These are phyloP conservation scores for Ctenomys sociabilis DNA, from an alignment of 2,113 vertebrate species.

Conservation along the genomic window DNA sequence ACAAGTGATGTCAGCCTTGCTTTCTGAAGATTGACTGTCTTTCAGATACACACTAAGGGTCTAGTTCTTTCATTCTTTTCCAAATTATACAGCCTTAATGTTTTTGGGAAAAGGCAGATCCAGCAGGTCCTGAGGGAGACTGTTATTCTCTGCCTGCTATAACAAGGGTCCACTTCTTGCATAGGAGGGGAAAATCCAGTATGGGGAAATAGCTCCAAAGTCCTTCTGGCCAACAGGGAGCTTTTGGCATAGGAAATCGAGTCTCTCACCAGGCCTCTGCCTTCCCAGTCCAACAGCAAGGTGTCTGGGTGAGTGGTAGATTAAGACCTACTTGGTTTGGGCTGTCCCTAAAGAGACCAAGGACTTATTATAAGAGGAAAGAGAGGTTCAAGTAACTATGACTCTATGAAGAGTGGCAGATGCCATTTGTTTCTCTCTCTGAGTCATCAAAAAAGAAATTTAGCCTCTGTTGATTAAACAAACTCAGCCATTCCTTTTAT, in stretches of 20 bases:
- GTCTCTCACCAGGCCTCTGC: not conserved
- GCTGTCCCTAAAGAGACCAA: conserved; percentile 4
- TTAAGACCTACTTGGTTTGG: not conserved
- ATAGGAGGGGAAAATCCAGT: not conserved
- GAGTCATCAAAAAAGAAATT: conserved; percentile 41
- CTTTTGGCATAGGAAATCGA: not conserved
- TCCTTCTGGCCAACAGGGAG: not conserved
- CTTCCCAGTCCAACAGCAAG: not conserved
- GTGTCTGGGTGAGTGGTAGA: not conserved
- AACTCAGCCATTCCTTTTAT: not conserved
- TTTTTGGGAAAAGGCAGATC: not conserved
- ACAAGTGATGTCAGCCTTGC: conserved; percentile 20
- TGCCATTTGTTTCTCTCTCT: conserved; percentile 10
- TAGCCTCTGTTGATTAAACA: not conserved
- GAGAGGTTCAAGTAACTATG: not conserved
- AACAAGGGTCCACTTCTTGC: conserved; percentile 51
- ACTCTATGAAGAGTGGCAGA: not conserved
- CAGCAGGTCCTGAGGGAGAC: not conserved
- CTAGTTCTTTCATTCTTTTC: conserved; percentile 34
- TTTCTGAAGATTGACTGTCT: conserved; percentile 57
- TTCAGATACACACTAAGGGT: conserved; percentile 18
- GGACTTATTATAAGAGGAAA: not conserved
- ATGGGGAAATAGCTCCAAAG: not conserved
- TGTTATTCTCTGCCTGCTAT: not conserved
- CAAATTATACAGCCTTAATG: conserved; percentile 40